phyloP scores from a whole-genome alignment of 2,113 vertebrate species.

The Symphodus melops region DNA sequence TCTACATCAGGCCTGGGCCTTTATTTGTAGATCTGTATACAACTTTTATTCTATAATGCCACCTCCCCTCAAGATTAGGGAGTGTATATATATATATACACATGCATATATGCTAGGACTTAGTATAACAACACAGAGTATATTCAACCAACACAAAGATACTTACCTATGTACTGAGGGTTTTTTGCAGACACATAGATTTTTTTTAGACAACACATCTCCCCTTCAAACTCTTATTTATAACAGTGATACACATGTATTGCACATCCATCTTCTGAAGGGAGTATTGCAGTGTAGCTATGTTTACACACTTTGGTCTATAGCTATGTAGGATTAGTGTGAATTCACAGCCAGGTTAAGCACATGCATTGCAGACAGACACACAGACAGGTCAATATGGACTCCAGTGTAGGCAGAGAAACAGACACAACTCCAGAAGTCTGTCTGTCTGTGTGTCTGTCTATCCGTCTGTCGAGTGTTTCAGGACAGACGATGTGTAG shows the following conservation, averaged over 20 bases:
- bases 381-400: constrained; percentile 83
- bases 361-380: constrained; percentile 82
- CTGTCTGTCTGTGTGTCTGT: constrained; percentile 88
- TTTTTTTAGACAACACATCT: constrained; percentile 18
- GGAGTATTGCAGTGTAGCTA: constrained; percentile 36
- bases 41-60: constrained; percentile 18
- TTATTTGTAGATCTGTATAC: constrained; percentile 43
- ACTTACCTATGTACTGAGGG: not conserved
- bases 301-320: constrained; percentile 34
- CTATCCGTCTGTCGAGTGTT: constrained; percentile 83
- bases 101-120: constrained; percentile 16
- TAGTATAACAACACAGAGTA: constrained; percentile 12
- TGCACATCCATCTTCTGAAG: not conserved
- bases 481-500: constrained; percentile 81
- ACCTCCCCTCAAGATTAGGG: constrained; percentile 19
- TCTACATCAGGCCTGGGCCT: constrained; percentile 21
- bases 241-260: not conserved
- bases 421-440: constrained; percentile 83
- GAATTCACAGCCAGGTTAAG: constrained; percentile 54
- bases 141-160: constrained; percentile 26
- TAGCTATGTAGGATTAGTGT: constrained; percentile 40
- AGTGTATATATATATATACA: not conserved
- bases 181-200: constrained; percentile 44
- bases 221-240: constrained; percentile 6
- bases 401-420: constrained; percentile 80